A percentile compares a stretch with the other conserved stretches of the same genome.
Conservation (phyloP, 2,797 vertebrate species). For the Trichosurus vulpecula region DNA sequence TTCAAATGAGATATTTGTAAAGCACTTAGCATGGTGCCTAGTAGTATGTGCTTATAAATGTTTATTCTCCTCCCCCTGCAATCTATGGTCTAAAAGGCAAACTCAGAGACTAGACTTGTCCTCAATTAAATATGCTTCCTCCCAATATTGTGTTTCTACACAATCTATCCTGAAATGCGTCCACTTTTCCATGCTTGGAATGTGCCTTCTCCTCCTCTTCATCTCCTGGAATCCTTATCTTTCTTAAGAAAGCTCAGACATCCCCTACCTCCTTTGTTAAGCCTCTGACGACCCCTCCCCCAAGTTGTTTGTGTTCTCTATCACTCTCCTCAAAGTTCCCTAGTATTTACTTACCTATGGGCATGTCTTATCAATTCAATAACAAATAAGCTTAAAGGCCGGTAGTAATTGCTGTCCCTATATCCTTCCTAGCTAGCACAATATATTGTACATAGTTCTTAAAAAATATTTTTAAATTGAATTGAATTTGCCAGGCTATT, state of each 20-base stretch:
- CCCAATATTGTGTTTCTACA: neutral
- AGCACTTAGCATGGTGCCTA: neutral
- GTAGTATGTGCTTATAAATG: neutral
- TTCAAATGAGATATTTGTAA: neutral
- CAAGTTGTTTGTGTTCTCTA: neutral
- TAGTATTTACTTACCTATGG: neutral
- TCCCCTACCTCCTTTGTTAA: neutral
- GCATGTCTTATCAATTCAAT: neutral
- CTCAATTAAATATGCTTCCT: neutral
- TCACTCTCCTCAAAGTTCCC: neutral
- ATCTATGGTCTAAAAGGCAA: neutral
- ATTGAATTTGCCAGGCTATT: neutral
- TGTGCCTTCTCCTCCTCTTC: neutral
- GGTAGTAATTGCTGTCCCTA: neutral
- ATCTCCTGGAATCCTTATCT: neutral
- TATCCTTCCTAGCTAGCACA: neutral
- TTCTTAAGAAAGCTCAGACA: neutral
- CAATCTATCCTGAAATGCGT: neutral
- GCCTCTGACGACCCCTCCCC: neutral
- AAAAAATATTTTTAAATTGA: neutral
- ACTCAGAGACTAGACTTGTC: neutral
- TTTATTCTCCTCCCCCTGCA: neutral
- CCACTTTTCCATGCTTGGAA: neutral
- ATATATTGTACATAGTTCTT: neutral
- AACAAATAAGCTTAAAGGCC: neutral